Base-by-base conservation (phyloP, 2,797 vertebrate genomes). In the Rhabdophis nuchalis region DNA sequence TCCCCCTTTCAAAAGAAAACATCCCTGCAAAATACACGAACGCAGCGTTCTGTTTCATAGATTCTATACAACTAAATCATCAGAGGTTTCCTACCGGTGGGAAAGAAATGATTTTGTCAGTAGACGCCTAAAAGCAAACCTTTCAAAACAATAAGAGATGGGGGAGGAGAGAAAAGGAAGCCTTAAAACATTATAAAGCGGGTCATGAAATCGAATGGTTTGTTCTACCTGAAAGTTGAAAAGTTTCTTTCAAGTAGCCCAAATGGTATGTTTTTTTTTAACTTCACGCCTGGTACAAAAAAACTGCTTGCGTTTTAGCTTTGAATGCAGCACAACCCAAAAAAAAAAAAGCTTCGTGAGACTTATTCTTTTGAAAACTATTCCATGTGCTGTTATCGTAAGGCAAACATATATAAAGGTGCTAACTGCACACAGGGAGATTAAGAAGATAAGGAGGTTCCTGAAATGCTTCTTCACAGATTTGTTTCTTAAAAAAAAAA, bases 181-280 rank as follows among this genome's bases (percentile, higher is more conserved):
- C 96, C 94, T 97, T 95, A 96, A 96, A 96, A 97, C 41, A 91
- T 94, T 94, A 64, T 64, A 96, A 97, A 97, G 96, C 96, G 96
- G 97, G 96, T 96, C 95, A 95, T 94, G 91, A 92, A 94, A 93
- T 96, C 89, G 95, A 97, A 96, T 50, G 94, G 95, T 95, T 96
- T 96, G 93, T 95, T 96, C 95, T 95, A 96, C 93, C 88, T 96
- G 96, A 97, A 97, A 97, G 93, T 95, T 96, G 95, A 92, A 94
- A 97, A 97, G 96, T 97, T 96, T 95, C 95, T 96, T 97, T 97
- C 97, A 96, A 97, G 97, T 91, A 94, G 95, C 93, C 97, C 97
- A 97, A 97, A 97, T 97, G 96, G 96, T 96, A 96, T 56, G 8
- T 10, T 13, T 60, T 60, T 57, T 91, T 90, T 95, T 94, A 97